Evolutionary conservation across 2,797 vertebrate species (phyloP).

Genomic region (Scarus forsteni): DNA sequence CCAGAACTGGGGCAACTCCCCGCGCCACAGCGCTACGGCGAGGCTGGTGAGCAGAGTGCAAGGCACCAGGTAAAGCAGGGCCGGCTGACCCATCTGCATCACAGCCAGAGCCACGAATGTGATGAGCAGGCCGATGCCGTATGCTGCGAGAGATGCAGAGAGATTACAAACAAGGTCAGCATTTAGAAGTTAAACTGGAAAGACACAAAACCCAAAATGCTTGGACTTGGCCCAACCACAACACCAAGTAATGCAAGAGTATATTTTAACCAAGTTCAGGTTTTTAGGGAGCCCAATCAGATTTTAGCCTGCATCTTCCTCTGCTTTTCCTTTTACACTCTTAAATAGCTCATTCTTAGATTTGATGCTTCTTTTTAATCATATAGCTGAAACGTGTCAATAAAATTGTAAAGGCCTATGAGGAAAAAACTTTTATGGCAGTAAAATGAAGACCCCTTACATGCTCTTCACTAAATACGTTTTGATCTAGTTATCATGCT

Average conservation of each 20-base stretch:
- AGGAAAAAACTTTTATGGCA: not conserved
- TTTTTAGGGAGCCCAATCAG: too few species aligned
- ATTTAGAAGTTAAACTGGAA: not conserved
- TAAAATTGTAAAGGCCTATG: not conserved
- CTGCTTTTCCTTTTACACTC: too few species aligned
- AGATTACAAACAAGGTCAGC: conserved; percentile 8
- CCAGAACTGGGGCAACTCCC: conserved; percentile 95
- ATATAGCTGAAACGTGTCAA: not conserved
- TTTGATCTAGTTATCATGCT: too few species aligned
- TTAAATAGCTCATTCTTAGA: not conserved
- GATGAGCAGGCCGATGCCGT: conserved; percentile 95
- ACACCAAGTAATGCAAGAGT: too few species aligned
- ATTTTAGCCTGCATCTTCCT: too few species aligned
- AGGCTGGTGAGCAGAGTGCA: conserved; percentile 94
- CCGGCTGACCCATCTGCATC: conserved; percentile 96
- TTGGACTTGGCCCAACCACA: too few species aligned
- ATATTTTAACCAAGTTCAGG: too few species aligned
- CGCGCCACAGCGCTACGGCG: conserved; percentile 92
- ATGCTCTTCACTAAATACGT: too few species aligned
- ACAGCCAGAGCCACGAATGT: conserved; percentile 95
- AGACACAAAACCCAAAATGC: not conserved
- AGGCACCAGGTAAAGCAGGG: conserved; percentile 97
- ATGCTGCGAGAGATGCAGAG: conserved; percentile 82
- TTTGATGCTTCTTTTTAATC: not conserved
- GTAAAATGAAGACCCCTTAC: too few species aligned